These are phyloP conservation scores for Drosophila novamexicana DNA, from an alignment of 1,140 invertebrate species.

Conservation along the genomic window DNA sequence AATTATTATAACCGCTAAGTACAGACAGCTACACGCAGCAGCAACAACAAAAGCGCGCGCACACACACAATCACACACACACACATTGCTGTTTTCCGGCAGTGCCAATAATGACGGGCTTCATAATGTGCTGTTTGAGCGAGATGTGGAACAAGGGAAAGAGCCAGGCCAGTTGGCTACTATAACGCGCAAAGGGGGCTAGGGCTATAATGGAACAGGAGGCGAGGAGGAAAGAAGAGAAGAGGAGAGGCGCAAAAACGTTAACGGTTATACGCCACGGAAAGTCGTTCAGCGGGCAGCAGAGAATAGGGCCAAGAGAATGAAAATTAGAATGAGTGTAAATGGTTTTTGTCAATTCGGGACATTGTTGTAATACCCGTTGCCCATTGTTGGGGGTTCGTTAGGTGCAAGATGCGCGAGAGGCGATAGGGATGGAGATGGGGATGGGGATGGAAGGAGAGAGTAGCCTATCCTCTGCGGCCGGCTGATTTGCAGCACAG, in stretches of 20 bases:
- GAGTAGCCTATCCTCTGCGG: too few relatives aligned
- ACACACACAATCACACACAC: conserved; percentile 1
- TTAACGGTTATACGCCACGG: conserved; percentile 66
- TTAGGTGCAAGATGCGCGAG: too few relatives aligned
- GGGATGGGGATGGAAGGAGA: too few relatives aligned
- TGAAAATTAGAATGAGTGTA: neutral
- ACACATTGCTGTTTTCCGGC: neutral
- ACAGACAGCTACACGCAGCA: conserved; percentile 30
- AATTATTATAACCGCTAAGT: conserved; percentile 81
- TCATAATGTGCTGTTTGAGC: conserved; percentile 21
- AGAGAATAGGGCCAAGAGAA: conserved; percentile 5
- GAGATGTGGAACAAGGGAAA: too few relatives aligned
- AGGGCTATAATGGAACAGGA: too few relatives aligned
- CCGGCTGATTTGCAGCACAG: neutral
- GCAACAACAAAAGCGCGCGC: conserved; percentile 40
- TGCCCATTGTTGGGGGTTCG: neutral
- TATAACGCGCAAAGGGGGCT: too few relatives aligned
- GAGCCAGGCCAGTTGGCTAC: too few relatives aligned
- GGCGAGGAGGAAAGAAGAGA: neutral
- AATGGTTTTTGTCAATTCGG: neutral
- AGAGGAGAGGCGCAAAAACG: conserved; percentile 52
- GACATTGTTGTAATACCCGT: conserved; percentile 24
- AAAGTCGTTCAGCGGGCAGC: conserved; percentile 15
- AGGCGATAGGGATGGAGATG: too few relatives aligned
- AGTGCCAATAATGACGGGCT: conserved; percentile 19